Conservation (phyloP, 2,888 invertebrate genomes). For the Ichneumoninae sp. region DNA sequence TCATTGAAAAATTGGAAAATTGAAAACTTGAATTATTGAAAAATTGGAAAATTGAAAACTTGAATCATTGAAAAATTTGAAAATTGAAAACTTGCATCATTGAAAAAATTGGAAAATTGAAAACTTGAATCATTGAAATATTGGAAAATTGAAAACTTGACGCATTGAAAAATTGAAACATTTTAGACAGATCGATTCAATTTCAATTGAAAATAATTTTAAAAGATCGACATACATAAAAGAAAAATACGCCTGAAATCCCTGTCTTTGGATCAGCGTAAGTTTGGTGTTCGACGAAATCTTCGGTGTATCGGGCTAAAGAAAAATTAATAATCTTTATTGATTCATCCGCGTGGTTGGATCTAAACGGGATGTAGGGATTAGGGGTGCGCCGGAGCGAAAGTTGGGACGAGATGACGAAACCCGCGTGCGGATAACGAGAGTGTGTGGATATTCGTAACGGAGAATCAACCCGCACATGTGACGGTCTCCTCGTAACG, state of each 20-base stretch:
- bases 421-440: constrained; percentile 57
- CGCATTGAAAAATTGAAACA: not conserved
- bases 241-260: not conserved
- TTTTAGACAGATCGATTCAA: not conserved
- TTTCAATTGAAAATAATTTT: not conserved
- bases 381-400: not conserved
- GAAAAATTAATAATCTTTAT: constrained; percentile 6
- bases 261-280: not conserved
- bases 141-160: too few relatives aligned
- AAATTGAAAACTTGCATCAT: too few relatives aligned
- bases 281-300: too few relatives aligned
- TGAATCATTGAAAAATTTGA: too few relatives aligned
- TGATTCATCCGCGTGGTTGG: not conserved
- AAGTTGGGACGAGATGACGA: constrained; percentile 25
- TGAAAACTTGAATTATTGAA: too few relatives aligned
- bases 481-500: constrained; percentile 48
- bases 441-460: constrained; percentile 37
- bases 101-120: too few relatives aligned
- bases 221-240: not conserved
- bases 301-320: not conserved
- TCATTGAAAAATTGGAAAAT: too few relatives aligned
- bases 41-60: too few relatives aligned
- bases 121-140: too few relatives aligned
- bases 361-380: not conserved
- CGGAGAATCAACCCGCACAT: constrained; percentile 68